Percentiles rank a stretch among this genome's conserved stretches.
Evolutionary conservation across 2,797 vertebrate species (phyloP).

Genomic region (Paedocypris micromegethes): DNA sequence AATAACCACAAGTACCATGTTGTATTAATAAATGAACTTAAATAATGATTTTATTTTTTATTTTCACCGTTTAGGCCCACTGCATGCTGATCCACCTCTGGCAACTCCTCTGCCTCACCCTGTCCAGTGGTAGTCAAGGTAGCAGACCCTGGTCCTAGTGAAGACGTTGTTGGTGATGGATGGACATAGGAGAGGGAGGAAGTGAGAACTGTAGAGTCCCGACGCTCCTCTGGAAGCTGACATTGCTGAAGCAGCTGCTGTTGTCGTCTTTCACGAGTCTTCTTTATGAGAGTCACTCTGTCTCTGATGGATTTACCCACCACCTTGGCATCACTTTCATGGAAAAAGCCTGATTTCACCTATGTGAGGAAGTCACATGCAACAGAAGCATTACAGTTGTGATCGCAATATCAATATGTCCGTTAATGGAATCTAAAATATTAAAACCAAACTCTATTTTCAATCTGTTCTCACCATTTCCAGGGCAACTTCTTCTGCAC

Average conservation of each 20-base stretch:
- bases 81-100: conserved; percentile 78
- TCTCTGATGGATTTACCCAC: conserved; percentile 93
- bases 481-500: conserved; percentile 87
- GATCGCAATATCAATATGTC: no score
- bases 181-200: conserved; percentile 55
- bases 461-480: conserved; percentile 80
- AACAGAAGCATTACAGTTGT: no score
- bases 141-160: conserved; percentile 51
- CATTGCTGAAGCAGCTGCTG: conserved; percentile 57
- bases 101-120: conserved; percentile 73
- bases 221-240: conserved; percentile 62
- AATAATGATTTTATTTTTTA: not conserved
- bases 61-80: conserved; percentile 65
- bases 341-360: conserved; percentile 94
- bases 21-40: not conserved
- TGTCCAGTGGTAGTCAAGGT: conserved; percentile 36
- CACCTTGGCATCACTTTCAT: conserved; percentile 91
- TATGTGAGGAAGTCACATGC: conserved; percentile 44
- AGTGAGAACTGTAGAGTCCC: conserved; percentile 66
- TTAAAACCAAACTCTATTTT: not conserved
- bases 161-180: conserved; percentile 57
- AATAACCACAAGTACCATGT: no score
- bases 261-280: conserved; percentile 78
- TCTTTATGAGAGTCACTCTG: conserved; percentile 81
- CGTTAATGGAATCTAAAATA: not conserved